Evolutionary conservation across 2,888 invertebrate genomes (phyloP).

Genomic region (Malachius bipustulatus): DNA sequence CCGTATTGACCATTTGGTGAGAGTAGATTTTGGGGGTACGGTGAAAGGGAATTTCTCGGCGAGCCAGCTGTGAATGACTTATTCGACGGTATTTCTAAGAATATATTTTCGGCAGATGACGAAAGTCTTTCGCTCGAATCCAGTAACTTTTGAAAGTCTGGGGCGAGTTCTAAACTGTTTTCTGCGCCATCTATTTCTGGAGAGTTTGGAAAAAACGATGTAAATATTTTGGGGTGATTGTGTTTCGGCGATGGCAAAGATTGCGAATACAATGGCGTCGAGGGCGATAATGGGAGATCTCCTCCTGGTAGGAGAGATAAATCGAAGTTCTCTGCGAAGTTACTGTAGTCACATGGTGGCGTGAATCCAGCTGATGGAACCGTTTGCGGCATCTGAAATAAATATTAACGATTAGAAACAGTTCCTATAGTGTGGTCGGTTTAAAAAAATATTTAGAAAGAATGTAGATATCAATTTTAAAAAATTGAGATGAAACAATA

Average conservation of each 20-base stretch:
- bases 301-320: constrained; percentile 57
- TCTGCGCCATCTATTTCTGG: constrained; percentile 25
- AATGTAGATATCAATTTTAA: too few relatives aligned
- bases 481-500: too few relatives aligned
- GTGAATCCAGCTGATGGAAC: constrained; percentile 67
- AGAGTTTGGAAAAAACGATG: constrained; percentile 30
- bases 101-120: constrained; percentile 34
- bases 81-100: constrained; percentile 35
- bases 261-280: constrained; percentile 31
- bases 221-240: constrained; percentile 29
- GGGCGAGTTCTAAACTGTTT: constrained; percentile 27
- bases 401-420: too few relatives aligned
- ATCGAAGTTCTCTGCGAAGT: constrained; percentile 55
- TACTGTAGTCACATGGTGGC: constrained; percentile 55
- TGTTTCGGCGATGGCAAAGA: constrained; percentile 35
- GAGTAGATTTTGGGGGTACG: constrained; percentile 38
- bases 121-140: constrained; percentile 31
- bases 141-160: constrained; percentile 34
- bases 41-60: constrained; percentile 25
- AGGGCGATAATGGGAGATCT: constrained; percentile 45
- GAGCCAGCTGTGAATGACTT: constrained; percentile 13
- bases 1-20: constrained; percentile 40
- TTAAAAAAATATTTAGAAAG: too few relatives aligned
- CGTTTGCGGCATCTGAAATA: constrained; percentile 69
- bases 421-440: too few relatives aligned